These are phyloP conservation scores for Arizona elegans DNA, from an alignment of 2,113 vertebrate genomes.

Conservation along the genomic window DNA sequence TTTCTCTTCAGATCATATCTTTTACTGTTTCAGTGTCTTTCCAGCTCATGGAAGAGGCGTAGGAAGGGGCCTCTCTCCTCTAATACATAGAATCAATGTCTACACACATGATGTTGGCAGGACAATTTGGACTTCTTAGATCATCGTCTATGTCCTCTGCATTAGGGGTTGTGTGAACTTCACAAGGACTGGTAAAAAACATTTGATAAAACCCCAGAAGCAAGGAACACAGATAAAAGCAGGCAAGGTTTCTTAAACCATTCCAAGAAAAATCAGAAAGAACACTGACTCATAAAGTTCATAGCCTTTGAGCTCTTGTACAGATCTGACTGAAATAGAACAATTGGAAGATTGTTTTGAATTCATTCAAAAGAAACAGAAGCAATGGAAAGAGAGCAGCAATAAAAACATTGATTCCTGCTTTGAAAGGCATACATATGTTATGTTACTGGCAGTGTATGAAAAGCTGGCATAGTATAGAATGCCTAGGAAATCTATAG, in stretches of 20 bases:
- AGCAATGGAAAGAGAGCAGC: neutral
- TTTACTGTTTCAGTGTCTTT: neutral
- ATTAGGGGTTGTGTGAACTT: neutral
- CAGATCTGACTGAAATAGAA: neutral
- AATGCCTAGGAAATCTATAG: neutral
- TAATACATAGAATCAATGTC: neutral
- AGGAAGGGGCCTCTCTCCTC: neutral
- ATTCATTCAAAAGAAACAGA: neutral
- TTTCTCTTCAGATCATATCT: neutral
- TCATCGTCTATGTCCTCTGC: neutral
- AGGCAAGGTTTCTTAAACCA: neutral
- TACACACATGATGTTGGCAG: neutral
- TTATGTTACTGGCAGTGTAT: neutral
- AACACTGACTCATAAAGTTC: neutral
- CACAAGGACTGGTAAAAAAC: neutral
- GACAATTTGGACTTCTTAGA: neutral
- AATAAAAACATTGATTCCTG: neutral
- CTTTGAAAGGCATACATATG: neutral
- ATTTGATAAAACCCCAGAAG: neutral
- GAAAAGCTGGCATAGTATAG: neutral
- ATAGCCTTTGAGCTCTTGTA: neutral
- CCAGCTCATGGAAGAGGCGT: neutral
- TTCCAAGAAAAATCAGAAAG: neutral
- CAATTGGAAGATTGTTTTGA: neutral
- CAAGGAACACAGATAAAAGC: neutral